Evolutionary conservation across 2,113 vertebrate species (phyloP).

Genomic region (Xenopus laevis): DNA sequence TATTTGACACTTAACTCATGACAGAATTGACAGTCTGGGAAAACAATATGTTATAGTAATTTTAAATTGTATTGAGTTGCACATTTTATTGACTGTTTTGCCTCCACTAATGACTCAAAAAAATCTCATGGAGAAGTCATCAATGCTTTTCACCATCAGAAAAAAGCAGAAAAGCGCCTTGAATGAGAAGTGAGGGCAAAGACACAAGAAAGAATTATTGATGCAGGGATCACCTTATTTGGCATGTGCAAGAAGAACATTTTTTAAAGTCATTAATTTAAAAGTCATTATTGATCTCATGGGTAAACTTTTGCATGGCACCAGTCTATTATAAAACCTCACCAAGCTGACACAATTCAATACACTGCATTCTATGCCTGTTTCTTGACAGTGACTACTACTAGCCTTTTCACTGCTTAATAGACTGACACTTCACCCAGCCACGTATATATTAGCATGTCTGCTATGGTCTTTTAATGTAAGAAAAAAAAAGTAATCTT

Average conservation of each 20-base stretch:
- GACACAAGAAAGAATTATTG: conserved; percentile 26
- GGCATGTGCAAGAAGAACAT: conserved; percentile 24
- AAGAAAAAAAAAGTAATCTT: neutral
- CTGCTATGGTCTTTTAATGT: neutral
- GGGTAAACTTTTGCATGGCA: conserved; percentile 12
- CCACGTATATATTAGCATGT: neutral
- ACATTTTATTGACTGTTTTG: conserved; percentile 37
- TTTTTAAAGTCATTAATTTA: conserved; percentile 23
- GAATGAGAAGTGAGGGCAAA: conserved; percentile 20
- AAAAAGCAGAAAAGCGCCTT: conserved; percentile 7
- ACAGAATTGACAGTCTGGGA: conserved; percentile 13
- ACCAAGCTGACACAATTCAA: neutral
- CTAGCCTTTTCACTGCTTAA: neutral
- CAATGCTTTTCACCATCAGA: conserved; percentile 31
- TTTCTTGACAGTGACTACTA: neutral
- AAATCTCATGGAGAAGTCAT: conserved; percentile 32
- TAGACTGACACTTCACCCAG: neutral
- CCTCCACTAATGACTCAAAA: too few relatives aligned
- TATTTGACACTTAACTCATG: conserved; percentile 19
- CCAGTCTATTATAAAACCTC: conserved; percentile 13
- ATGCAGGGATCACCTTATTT: conserved; percentile 30
- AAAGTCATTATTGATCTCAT: conserved; percentile 30
- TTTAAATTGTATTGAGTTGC: conserved; percentile 27
- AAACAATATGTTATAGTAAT: conserved; percentile 34
- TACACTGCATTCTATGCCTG: neutral